Base-by-base conservation (phyloP, 2,113 vertebrate genomes). In the Strix uralensis region DNA sequence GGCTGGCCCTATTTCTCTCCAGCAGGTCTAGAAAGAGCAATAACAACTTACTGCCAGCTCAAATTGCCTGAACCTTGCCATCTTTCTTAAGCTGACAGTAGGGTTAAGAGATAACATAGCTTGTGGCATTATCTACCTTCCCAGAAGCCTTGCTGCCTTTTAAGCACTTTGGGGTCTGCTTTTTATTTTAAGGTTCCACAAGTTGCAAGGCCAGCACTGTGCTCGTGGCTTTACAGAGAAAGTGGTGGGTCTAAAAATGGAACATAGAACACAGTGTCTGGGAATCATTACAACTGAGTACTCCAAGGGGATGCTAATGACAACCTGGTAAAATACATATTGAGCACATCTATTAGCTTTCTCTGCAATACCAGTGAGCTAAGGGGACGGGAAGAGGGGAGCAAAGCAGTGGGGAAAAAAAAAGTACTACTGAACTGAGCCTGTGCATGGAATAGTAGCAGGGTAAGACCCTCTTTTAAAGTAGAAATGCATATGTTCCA, bases 221-320 rank as follows among this genome's bases (percentile, higher is more conserved):
- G 3, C 69, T 94, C 51, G 4, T 32, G 78, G 78, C 69, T 86
- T 83, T 87, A 26, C 23, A 49, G 47, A 38, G 75, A 93, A 79
- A 46, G 67, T 20, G 38, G 23, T 86, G 69, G 27, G 12, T 78
- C 92, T 97, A 75, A 97, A 86, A 92, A 83, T 77, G 85, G 89
- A 97, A 78, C 27, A 13, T 3, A 12, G 25, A 63, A 36, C 63
- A 40, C 30, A 25, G 22, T 58, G 86, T 65, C 84, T 86, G 59
- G 93, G 91, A 94, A 91, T 86, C 78, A 9, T 93, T 96, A 87
- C 21, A 62, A 66, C 63, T 15, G 81, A 96, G 72, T 15, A 7
- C 5, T 12, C 74, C 38, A 54, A 36, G 92, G 69, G 84, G 86
- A 87, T 38, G 40, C 62, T 88, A 61, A 86, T 55, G 88, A 65